Evolutionary conservation across 23 tunicate genomes (phyloP).

Genomic region (Oikopleura dioica): DNA sequence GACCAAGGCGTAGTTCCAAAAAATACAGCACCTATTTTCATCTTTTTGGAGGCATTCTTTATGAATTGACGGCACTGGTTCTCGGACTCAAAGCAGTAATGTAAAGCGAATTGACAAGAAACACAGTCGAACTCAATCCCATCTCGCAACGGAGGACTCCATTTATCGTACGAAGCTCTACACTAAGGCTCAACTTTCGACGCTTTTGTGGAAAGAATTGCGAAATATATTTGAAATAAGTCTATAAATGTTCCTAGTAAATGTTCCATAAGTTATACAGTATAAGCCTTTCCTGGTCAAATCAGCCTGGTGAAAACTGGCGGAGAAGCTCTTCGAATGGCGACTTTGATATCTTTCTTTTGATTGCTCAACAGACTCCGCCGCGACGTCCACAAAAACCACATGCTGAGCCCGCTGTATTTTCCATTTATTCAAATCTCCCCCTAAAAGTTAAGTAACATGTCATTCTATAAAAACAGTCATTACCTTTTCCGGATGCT

Average conservation of each 20-base stretch:
- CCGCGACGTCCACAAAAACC: not conserved
- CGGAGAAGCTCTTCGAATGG: not conserved
- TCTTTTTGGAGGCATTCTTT: not conserved
- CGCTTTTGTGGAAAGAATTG: no score
- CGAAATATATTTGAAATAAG: no score
- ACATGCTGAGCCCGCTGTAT: not conserved
- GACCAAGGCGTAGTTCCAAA: conserved; percentile 12
- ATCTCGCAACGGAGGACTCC: not conserved
- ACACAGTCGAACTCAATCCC: not conserved
- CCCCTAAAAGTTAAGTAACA: no score
- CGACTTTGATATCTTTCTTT: not conserved
- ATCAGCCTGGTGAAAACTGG: not conserved
- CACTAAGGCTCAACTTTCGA: no score
- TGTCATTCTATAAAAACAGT: no score
- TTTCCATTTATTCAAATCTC: conserved; percentile 10
- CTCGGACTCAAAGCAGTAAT: conserved; percentile 10
- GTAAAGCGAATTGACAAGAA: conserved; percentile 9
- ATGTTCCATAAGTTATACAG: no score
- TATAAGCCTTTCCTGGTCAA: no score
- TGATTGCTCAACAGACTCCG: not conserved
- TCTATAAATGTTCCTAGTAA: no score
- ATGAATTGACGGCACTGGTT: not conserved
- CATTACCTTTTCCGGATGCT: conserved; percentile 12
- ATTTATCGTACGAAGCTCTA: not conserved
- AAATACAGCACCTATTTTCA: not conserved